These are phyloP conservation scores for Apamea sordens DNA, from an alignment of 2,888 invertebrate genomes.

Conservation along the genomic window DNA sequence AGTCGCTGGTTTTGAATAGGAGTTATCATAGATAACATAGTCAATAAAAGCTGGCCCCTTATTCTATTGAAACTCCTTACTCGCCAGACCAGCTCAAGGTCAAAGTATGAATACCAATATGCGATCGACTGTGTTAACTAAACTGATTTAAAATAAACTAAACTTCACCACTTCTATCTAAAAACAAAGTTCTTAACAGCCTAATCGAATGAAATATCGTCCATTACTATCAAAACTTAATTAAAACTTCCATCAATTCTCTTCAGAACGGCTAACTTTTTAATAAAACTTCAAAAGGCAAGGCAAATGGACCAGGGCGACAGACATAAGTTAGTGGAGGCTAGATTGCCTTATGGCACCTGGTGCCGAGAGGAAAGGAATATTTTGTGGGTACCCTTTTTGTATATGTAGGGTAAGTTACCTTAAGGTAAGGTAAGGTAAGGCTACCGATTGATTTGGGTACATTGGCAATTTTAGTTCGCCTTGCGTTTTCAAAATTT, in stretches of 20 bases:
- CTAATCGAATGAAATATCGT: constrained; percentile 19
- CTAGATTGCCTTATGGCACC: constrained; percentile 43
- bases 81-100: not conserved
- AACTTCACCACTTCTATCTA: not conserved
- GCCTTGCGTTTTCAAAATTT: not conserved
- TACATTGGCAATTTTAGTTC: constrained; percentile 6
- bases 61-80: not conserved
- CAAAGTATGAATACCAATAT: not conserved
- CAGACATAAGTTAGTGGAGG: constrained; percentile 38
- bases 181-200: not conserved
- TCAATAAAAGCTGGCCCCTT: not conserved
- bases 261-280: constrained; percentile 39
- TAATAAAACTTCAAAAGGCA: constrained; percentile 61
- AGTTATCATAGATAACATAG: not conserved
- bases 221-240: constrained; percentile 38
- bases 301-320: constrained; percentile 31
- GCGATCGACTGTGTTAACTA: not conserved
- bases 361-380: constrained; percentile 29
- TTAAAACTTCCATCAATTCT: constrained; percentile 52
- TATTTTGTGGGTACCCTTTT: constrained; percentile 52
- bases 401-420: constrained; percentile 22
- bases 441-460: not conserved
- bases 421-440: not conserved
- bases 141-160: not conserved
- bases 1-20: not conserved